Evolutionary conservation across 2,113 vertebrate species (phyloP).

Genomic region (Dryoscopus gambensis): DNA sequence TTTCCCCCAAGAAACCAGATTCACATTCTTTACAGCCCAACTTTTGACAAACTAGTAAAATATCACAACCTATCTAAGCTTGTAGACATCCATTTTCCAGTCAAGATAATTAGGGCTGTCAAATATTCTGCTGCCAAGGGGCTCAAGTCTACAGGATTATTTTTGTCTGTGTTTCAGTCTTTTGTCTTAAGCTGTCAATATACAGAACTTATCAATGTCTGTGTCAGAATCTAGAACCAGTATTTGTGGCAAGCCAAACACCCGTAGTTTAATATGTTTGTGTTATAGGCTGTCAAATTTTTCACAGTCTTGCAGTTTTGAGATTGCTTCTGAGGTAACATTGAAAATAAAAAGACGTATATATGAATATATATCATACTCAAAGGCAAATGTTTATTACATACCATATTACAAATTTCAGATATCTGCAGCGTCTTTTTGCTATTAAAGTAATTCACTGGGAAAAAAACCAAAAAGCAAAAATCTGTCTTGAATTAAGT

Average conservation of each 20-base stretch:
- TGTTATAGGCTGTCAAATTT: not conserved
- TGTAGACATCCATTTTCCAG: conserved; percentile 29
- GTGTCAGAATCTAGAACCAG: not conserved
- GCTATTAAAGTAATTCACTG: not conserved
- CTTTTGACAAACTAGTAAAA: conserved; percentile 41
- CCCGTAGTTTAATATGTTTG: not conserved
- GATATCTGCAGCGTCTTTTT: not conserved
- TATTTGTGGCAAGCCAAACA: not conserved
- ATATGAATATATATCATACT: not conserved
- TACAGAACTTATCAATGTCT: not conserved
- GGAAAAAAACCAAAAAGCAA: not conserved
- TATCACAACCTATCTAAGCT: not conserved
- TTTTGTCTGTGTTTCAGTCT: conserved; percentile 1
- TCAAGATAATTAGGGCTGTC: conserved; percentile 51
- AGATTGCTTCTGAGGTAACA: not conserved
- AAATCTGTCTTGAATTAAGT: not conserved
- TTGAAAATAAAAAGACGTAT: not conserved
- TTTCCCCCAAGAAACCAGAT: not conserved
- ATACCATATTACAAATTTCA: not conserved
- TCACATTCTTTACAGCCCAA: not conserved
- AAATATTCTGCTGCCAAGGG: not conserved
- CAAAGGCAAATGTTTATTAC: not conserved
- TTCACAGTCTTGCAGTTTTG: not conserved
- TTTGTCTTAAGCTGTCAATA: conserved; percentile 20
- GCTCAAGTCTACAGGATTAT: not conserved